phyloP scores from a whole-genome alignment of 2,888 invertebrate genomes.

The Entomobrya proxima region DNA sequence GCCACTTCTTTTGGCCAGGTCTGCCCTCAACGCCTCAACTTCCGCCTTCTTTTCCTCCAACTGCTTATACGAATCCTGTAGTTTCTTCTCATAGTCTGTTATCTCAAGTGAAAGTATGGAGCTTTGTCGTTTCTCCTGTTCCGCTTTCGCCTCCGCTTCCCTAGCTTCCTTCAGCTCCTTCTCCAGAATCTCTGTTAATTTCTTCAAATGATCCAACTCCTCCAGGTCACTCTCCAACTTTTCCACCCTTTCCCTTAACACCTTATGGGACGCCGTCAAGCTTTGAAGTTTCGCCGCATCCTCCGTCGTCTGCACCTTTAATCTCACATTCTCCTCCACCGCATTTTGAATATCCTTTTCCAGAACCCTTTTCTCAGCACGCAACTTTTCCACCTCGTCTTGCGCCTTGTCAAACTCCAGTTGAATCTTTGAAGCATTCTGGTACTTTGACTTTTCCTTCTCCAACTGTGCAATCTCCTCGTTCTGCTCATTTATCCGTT shows the following conservation, averaged over 20 bases:
- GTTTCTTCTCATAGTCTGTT: slow-evolving; percentile 74
- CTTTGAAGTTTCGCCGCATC: slow-evolving; percentile 66
- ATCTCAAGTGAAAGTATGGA: slow-evolving; percentile 74
- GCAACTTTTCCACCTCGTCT: slow-evolving; percentile 74
- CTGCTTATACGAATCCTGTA: slow-evolving; percentile 70
- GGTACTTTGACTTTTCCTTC: slow-evolving; percentile 68
- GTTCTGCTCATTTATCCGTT: slow-evolving; percentile 69
- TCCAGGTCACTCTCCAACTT: slow-evolving; percentile 64
- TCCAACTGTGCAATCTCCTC: slow-evolving; percentile 71
- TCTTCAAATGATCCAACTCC: slow-evolving; percentile 66
- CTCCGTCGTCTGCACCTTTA: slow-evolving; percentile 67
- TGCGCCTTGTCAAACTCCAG: slow-evolving; percentile 74
- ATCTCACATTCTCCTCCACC: slow-evolving; percentile 70
- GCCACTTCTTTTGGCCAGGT: slow-evolving; percentile 58
- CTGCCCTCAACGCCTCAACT: slow-evolving; percentile 56
- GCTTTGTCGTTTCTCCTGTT: slow-evolving; percentile 73
- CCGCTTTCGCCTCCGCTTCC: slow-evolving; percentile 68
- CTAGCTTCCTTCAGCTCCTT: slow-evolving; percentile 73
- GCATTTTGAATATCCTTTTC: slow-evolving; percentile 73
- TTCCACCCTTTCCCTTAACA: slow-evolving; percentile 72
- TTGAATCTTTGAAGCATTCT: slow-evolving; percentile 73
- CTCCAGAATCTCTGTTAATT: slow-evolving; percentile 66
- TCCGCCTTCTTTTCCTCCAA: slow-evolving; percentile 71
- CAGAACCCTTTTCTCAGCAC: slow-evolving; percentile 66
- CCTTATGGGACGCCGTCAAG: slow-evolving; percentile 70